These are phyloP conservation scores for Trichomycterus rosablanca DNA, from an alignment of 2,113 vertebrate species.

Conservation along the genomic window DNA sequence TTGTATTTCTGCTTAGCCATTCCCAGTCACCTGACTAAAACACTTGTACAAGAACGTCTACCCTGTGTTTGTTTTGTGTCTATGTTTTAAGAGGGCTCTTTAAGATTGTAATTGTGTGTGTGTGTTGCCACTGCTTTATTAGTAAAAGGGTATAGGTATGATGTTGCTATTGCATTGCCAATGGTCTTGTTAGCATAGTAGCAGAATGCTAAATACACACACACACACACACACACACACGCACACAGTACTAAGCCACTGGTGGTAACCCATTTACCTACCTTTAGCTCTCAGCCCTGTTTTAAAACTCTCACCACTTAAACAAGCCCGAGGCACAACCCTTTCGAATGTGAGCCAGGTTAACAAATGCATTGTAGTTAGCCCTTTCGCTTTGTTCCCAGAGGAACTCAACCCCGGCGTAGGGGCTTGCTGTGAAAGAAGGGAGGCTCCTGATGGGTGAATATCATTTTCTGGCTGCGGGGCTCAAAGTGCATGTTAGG, in stretches of 20 bases:
- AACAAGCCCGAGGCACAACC: not conserved
- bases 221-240: conserved; percentile 30
- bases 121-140: conserved; percentile 58
- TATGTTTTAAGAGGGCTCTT: conserved; percentile 1
- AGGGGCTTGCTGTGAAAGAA: conserved; percentile 28
- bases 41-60: no score
- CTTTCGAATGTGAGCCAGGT: conserved; percentile 15
- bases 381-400: conserved; percentile 15
- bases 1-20: no score
- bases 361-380: conserved; percentile 21
- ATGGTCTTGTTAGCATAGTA: conserved; percentile 72
- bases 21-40: no score
- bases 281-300: not conserved
- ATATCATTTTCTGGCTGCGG: conserved; percentile 45
- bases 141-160: conserved; percentile 61
- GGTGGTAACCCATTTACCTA: conserved; percentile 46
- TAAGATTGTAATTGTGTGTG: conserved; percentile 6
- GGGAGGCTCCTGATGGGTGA: conserved; percentile 36
- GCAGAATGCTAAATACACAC: conserved; percentile 62
- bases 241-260: conserved; percentile 55
- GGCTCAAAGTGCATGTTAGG: conserved; percentile 34
- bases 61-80: conserved; percentile 1
- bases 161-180: conserved; percentile 64
- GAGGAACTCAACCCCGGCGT: conserved; percentile 26
- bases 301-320: conserved; percentile 3